phyloP scores from a whole-genome alignment of 1,140 invertebrate species.

The Trichonephila inaurata region DNA sequence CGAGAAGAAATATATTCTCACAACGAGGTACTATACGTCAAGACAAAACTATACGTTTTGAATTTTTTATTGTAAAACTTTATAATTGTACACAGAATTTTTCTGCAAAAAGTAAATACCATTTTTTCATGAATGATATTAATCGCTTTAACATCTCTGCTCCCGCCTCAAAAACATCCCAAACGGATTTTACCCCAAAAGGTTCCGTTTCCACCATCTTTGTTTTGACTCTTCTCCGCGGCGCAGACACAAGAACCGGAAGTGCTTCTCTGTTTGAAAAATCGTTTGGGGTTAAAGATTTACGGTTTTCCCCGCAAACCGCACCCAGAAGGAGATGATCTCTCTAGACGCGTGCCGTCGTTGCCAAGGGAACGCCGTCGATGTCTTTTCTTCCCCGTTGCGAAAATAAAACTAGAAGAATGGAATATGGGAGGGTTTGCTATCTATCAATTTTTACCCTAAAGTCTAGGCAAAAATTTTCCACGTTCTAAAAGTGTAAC shows the following conservation, averaged over 20 bases:
- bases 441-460: slow-evolving; percentile 69
- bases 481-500: neutral
- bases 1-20: too few species aligned
- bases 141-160: neutral
- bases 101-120: neutral
- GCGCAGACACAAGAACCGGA: slow-evolving; percentile 23
- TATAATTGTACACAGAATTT: neutral
- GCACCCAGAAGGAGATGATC: slow-evolving; percentile 29
- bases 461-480: neutral
- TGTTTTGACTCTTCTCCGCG: slow-evolving; percentile 26
- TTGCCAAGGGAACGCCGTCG: neutral
- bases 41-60: too few species aligned
- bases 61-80: neutral
- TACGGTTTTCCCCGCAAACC: slow-evolving; percentile 48
- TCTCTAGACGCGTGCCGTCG: slow-evolving; percentile 59
- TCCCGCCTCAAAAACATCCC: neutral
- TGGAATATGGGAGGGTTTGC: slow-evolving; percentile 45
- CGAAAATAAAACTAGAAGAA: slow-evolving; percentile 55
- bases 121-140: neutral
- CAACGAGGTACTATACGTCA: too few species aligned
- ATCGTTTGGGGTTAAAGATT: slow-evolving; percentile 58
- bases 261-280: slow-evolving; percentile 32
- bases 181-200: neutral
- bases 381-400: slow-evolving; percentile 7
- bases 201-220: slow-evolving; percentile 29